phyloP scores from a whole-genome alignment of 2,888 invertebrate genomes.

The Ariolimax columbianus region DNA sequence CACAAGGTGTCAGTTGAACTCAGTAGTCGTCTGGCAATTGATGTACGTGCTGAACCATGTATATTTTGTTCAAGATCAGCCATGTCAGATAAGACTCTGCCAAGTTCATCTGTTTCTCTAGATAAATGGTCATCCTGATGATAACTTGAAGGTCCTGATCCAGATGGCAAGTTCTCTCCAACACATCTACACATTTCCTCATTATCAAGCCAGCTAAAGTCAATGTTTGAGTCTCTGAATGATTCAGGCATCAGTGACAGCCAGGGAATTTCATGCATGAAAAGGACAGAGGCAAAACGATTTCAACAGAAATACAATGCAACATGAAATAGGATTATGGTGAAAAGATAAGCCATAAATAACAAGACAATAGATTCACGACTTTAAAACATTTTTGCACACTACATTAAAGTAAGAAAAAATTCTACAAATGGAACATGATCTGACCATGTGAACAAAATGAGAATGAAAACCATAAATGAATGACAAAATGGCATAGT shows the following conservation, averaged over 20 bases:
- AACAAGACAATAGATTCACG: too few species aligned
- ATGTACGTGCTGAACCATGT: too few species aligned
- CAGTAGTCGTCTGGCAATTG: too few species aligned
- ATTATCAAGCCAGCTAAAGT: not conserved
- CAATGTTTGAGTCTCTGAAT: not conserved
- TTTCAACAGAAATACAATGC: not conserved
- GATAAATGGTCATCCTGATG: not conserved
- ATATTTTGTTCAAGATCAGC: not conserved
- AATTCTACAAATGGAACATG: too few species aligned
- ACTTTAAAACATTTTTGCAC: too few species aligned
- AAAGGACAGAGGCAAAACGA: not conserved
- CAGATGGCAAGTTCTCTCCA: not conserved
- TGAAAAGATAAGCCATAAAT: too few species aligned
- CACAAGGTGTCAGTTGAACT: too few species aligned
- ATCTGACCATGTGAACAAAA: too few species aligned
- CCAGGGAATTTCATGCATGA: not conserved
- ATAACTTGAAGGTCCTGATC: not conserved
- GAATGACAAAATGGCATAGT: too few species aligned
- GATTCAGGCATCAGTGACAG: not conserved
- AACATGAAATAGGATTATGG: too few species aligned
- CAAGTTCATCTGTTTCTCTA: not conserved
- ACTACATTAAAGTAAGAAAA: too few species aligned
- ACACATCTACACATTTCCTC: not conserved
- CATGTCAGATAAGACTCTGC: not conserved
- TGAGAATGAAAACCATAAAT: too few species aligned